phyloP scores from a whole-genome alignment of 2,113 vertebrate species.

The Marmota flaviventris region DNA sequence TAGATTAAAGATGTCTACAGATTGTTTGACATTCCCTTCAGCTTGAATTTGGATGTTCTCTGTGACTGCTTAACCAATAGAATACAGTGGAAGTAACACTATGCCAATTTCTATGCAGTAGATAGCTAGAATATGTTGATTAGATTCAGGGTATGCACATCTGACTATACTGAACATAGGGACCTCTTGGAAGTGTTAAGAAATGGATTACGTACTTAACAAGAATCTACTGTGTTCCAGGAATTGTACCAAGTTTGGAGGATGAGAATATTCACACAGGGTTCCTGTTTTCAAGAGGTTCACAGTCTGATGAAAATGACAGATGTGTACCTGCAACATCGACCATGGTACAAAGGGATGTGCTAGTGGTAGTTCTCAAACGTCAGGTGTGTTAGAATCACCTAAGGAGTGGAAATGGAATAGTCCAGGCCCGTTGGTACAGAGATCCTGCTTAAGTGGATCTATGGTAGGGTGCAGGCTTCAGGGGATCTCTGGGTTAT shows the following conservation, averaged over 20 bases:
- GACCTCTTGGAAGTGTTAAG: background rate
- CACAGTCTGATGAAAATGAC: background rate
- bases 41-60: background rate
- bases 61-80: background rate
- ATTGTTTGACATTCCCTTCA: background rate
- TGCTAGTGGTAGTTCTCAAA: background rate
- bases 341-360: background rate
- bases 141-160: background rate
- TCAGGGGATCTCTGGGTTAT: background rate
- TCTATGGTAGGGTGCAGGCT: background rate
- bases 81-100: background rate
- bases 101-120: background rate
- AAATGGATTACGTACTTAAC: background rate
- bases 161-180: background rate
- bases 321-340: background rate
- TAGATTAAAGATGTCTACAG: constrained; percentile 4
- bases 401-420: background rate
- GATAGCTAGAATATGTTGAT: background rate
- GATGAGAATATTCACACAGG: background rate
- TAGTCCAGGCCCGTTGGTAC: background rate
- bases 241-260: background rate
- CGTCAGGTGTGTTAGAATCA: background rate
- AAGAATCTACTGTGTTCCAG: background rate
- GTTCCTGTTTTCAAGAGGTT: background rate
- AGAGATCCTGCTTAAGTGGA: background rate